Percentiles rank a stretch among this genome's conserved stretches.
Evolutionary conservation across 2,113 vertebrate genomes (phyloP).

Genomic region (Bubo bubo): DNA sequence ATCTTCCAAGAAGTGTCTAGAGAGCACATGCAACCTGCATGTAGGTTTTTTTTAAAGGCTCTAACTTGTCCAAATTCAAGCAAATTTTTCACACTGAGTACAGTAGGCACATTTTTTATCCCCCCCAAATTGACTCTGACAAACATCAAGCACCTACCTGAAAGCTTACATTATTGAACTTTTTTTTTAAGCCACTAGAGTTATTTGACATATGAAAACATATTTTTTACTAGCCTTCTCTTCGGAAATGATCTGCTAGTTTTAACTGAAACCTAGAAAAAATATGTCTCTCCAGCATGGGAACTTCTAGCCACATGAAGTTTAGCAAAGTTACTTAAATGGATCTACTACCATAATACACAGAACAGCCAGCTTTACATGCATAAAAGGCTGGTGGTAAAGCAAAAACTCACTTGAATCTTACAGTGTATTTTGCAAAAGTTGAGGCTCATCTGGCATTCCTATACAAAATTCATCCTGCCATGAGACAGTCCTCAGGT

Average conservation of each 20-base stretch:
- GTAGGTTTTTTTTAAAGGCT: background rate
- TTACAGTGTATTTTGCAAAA: background rate
- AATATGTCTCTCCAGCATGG: background rate
- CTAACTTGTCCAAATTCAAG: background rate
- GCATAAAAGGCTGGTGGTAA: background rate
- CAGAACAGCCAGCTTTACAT: background rate
- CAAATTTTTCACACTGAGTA: background rate
- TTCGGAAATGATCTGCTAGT: background rate
- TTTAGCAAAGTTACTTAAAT: background rate
- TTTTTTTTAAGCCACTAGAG: background rate
- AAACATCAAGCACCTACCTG: background rate
- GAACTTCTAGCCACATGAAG: background rate
- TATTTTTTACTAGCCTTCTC: background rate
- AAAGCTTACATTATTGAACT: background rate
- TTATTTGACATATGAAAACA: background rate
- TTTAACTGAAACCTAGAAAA: background rate
- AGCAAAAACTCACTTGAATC: background rate
- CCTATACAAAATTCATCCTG: background rate
- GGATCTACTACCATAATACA: background rate
- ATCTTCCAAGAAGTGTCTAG: background rate
- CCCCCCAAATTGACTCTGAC: background rate
- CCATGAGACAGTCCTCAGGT: background rate
- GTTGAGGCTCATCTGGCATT: background rate
- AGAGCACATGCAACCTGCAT: background rate
- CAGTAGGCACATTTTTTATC: background rate